phyloP scores from a whole-genome alignment of 2,888 invertebrate genomes.

The Caenorhabditis sp. region DNA sequence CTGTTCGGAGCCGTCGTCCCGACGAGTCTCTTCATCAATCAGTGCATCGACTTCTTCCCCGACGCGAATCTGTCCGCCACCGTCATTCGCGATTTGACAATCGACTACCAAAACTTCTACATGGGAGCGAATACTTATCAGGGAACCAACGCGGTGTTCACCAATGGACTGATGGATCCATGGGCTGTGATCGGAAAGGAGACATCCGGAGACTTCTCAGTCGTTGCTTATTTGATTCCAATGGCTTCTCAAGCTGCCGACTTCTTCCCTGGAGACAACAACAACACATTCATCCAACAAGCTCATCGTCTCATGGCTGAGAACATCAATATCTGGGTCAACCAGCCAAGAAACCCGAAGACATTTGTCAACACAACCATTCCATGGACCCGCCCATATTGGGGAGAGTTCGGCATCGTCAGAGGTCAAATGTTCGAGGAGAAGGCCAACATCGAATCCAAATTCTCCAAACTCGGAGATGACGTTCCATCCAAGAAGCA shows the following conservation, averaged over 20 bases:
- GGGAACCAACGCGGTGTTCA: slow-evolving; percentile 70
- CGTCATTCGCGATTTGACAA: slow-evolving; percentile 34
- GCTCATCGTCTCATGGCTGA: slow-evolving; percentile 62
- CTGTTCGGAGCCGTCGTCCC: slow-evolving; percentile 73
- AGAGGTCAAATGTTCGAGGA: slow-evolving; percentile 1
- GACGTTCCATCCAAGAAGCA: slow-evolving; percentile 54
- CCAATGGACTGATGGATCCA: slow-evolving; percentile 63
- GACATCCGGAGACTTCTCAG: slow-evolving; percentile 33
- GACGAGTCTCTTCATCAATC: slow-evolving; percentile 55
- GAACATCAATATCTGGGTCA: slow-evolving; percentile 72
- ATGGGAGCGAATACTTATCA: slow-evolving; percentile 25
- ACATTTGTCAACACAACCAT: slow-evolving; percentile 47
- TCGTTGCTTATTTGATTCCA: slow-evolving; percentile 43
- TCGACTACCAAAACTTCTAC: slow-evolving; percentile 34
- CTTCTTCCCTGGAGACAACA: slow-evolving; percentile 60
- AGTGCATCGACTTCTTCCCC: slow-evolving; percentile 64
- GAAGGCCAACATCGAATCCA: background rate
- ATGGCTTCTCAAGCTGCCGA: slow-evolving; percentile 62
- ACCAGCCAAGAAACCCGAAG: slow-evolving; percentile 49
- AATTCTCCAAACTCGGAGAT: slow-evolving; percentile 30
- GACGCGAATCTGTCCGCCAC: slow-evolving; percentile 50
- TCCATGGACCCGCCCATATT: slow-evolving; percentile 44
- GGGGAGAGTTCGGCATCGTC: background rate
- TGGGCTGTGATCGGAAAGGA: slow-evolving; percentile 47
- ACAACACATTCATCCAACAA: slow-evolving; percentile 30